These are phyloP conservation scores for Autographa gamma DNA, from an alignment of 2,888 invertebrate genomes.

Conservation along the genomic window DNA sequence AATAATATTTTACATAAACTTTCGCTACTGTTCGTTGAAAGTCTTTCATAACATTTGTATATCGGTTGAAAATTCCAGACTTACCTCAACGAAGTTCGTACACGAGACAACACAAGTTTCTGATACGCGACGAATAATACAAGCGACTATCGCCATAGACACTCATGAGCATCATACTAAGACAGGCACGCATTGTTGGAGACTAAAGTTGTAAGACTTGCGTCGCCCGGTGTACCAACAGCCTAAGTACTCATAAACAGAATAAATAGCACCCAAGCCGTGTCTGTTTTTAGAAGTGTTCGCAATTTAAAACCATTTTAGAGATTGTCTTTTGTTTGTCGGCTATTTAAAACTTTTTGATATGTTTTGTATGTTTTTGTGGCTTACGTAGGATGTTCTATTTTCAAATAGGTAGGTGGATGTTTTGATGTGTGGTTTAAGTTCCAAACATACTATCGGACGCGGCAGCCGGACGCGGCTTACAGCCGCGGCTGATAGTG, in stretches of 20 bases:
- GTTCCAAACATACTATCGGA: too few species aligned
- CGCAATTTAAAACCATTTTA: slow-evolving; percentile 10
- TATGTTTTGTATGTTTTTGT: not conserved
- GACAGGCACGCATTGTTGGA: too few species aligned
- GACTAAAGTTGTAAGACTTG: too few species aligned
- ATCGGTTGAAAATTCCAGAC: slow-evolving; percentile 26
- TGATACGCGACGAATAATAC: too few species aligned
- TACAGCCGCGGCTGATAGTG: too few species aligned
- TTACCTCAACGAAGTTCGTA: not conserved
- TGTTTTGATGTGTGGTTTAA: too few species aligned
- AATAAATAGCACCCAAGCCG: slow-evolving; percentile 27
- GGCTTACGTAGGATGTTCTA: not conserved
- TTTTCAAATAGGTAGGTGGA: too few species aligned
- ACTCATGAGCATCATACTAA: too few species aligned
- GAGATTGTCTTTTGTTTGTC: slow-evolving; percentile 11
- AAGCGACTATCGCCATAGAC: too few species aligned
- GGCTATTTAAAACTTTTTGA: not conserved
- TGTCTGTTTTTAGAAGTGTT: slow-evolving; percentile 13
- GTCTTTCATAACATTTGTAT: slow-evolving; percentile 21
- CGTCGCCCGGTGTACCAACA: too few species aligned
- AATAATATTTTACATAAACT: slow-evolving; percentile 13
- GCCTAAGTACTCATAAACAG: slow-evolving; percentile 11
- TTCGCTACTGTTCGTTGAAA: slow-evolving; percentile 6
- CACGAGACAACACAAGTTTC: too few species aligned
- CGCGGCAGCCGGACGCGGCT: too few species aligned